These are phyloP conservation scores for Periphyllus acericola DNA, from an alignment of 2,888 invertebrate genomes.

Conservation along the genomic window DNA sequence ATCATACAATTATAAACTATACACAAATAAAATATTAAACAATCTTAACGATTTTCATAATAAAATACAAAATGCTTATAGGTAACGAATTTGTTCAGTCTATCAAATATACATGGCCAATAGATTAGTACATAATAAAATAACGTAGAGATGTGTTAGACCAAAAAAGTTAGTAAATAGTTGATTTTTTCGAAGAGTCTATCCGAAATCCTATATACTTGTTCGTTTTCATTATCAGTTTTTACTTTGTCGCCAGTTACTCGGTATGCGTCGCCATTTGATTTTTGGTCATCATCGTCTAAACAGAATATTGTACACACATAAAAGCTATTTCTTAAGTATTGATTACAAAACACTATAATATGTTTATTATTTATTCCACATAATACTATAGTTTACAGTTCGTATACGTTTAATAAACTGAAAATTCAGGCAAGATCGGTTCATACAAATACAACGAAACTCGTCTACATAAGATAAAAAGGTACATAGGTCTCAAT, in stretches of 20 bases:
- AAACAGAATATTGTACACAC: not conserved
- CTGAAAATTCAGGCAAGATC: too few species aligned
- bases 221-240: not conserved
- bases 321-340: too few species aligned
- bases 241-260: not conserved
- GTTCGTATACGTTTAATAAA: too few species aligned
- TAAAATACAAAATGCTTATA: not conserved
- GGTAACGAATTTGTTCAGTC: slow-evolving; percentile 21
- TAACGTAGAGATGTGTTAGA: not conserved
- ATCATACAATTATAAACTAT: not conserved
- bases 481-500: too few species aligned
- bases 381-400: too few species aligned
- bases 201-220: slow-evolving; percentile 38
- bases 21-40: not conserved
- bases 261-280: slow-evolving; percentile 40
- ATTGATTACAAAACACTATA: too few species aligned
- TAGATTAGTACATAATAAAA: not conserved
- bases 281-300: not conserved
- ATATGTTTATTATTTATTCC: too few species aligned
- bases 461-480: too few species aligned
- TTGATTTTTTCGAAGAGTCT: slow-evolving; percentile 15
- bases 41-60: not conserved
- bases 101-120: slow-evolving; percentile 1
- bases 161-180: not conserved
- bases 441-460: too few species aligned